Base-by-base conservation (phyloP, 1,140 invertebrate species). In the Pseudomyrmex sp. region DNA sequence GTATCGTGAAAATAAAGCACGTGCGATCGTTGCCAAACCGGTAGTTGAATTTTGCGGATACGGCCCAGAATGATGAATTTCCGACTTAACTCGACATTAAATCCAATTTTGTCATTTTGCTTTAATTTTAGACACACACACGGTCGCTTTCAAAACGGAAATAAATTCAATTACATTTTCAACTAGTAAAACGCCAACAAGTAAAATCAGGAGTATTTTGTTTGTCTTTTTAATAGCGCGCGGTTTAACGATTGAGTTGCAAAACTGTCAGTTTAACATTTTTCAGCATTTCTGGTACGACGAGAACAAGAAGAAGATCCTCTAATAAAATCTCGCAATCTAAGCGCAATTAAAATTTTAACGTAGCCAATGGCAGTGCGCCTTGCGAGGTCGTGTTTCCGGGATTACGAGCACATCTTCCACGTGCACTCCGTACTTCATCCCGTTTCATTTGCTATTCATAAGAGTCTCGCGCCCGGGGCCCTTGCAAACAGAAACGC, bases 401-500 rank as follows among this genome's bases (percentile, higher is more conserved):
- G 10, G 54, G 69, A 58, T 69, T 13, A 66, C 48, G 23, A 65
- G 8, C 35, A 23, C 35, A 58, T 79, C 35, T 61, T 61, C 20
- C 44, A 35, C 50, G 9, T 26, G 20, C 58, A 44, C n/a, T 44
- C 12, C 44, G 26, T 48, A 58, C 18, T 62, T 82, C 59, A 84
- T 80, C 68, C 52, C 66, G 68, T 85, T 82, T 72, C 83, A 85
- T 85, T 85, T 82, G 66, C 83, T 82, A 85, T 85, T 85, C 83
- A 82, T 73, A 82, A 85, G 77, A 73, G 69, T 35, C 15, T 13
- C 18, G 4, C 66, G 75, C 63, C 18, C 35, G 13, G 44, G 54
- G 83, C 77, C 18, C 15, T 73, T 20, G 68, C 68, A 82, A 85
- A 73, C 73, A 82, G 50, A 84, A 84, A 85, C 48, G 35, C 26